phyloP scores from a whole-genome alignment of 2,797 vertebrate species.

The Melanitta fusca region DNA sequence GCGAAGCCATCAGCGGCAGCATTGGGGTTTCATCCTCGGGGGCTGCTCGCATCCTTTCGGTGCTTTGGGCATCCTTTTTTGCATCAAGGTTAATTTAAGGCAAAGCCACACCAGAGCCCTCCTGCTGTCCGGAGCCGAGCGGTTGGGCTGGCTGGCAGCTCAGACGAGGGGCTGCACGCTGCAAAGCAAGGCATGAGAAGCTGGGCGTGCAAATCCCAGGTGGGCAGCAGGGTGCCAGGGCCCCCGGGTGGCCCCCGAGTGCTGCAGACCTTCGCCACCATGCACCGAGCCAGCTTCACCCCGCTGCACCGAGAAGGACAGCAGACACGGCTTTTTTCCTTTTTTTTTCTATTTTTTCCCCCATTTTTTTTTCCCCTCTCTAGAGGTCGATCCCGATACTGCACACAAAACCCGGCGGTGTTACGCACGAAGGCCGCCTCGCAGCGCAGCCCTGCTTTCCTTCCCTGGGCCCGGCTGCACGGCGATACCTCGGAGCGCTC shows the following conservation, averaged over 20 bases:
- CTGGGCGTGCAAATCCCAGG: fast-evolving
- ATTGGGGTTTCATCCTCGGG: background rate
- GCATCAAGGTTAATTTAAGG: background rate
- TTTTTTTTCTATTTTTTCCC: background rate
- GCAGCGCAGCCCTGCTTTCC: fast-evolving
- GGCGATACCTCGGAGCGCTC: background rate
- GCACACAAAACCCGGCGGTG: background rate
- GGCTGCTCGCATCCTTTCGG: background rate
- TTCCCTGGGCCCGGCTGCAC: background rate
- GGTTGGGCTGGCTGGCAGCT: background rate
- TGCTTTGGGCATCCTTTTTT: background rate
- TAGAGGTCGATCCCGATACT: background rate
- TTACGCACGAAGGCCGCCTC: background rate
- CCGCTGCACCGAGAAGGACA: fast-evolving
- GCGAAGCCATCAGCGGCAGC: background rate
- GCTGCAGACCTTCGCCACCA: background rate
- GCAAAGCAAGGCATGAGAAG: too few relatives aligned
- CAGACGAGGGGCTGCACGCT: fast-evolving
- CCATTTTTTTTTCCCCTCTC: background rate
- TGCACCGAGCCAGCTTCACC: background rate
- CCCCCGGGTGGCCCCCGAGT: background rate
- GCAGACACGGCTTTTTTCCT: background rate
- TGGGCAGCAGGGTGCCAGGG: background rate
- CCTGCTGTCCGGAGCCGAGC: background rate
- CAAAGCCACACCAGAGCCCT: background rate